A percentile compares a stretch with the other conserved stretches of the same genome.
Evolutionary conservation across 1,140 invertebrate genomes (phyloP).

Genomic region (Penaeus chinensis): DNA sequence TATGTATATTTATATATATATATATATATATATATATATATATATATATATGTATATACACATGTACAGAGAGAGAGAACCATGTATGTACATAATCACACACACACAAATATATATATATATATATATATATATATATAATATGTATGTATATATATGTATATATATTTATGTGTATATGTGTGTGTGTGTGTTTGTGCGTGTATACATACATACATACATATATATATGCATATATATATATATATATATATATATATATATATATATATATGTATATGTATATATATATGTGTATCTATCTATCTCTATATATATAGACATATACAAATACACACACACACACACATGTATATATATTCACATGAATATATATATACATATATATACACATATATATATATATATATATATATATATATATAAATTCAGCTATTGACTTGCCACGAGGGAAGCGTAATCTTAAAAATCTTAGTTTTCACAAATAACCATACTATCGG

Average conservation of each 20-base stretch:
- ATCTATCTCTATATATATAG: neutral
- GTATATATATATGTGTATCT: neutral
- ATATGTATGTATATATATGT: conserved; percentile 10
- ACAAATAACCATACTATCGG: too few relatives aligned
- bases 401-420: neutral
- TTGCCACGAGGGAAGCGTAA: too few relatives aligned
- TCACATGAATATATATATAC: neutral
- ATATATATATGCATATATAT: conserved; percentile 15
- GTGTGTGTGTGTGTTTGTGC: neutral
- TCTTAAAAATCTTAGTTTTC: too few relatives aligned
- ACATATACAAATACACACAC: neutral
- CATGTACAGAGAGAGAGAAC: neutral
- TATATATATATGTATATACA: neutral
- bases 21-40: neutral
- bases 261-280: neutral
- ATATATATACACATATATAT: conserved; percentile 10
- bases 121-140: neutral
- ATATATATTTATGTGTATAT: conserved; percentile 13
- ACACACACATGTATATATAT: neutral
- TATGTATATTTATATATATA: conserved; percentile 5
- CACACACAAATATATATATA: neutral
- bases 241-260: neutral
- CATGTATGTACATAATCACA: neutral
- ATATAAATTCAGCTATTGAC: too few relatives aligned
- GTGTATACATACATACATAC: neutral